Base-by-base conservation (phyloP, 1,140 invertebrate genomes). In the Nephila pilipes region DNA sequence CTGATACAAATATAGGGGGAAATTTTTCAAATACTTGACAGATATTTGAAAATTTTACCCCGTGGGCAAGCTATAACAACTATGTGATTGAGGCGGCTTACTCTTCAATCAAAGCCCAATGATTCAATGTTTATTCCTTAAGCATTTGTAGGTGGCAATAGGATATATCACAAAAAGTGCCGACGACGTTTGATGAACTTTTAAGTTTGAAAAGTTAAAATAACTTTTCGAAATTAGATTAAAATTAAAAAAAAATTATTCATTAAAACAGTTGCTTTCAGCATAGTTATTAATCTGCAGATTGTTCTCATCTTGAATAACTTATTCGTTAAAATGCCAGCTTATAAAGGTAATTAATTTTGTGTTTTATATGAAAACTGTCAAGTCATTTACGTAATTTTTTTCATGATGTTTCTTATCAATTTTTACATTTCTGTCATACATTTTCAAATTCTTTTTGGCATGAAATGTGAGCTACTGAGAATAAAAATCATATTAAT, bases 281-380 rank as follows among this genome's bases (percentile, higher is more conserved):
- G 12, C 46, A 10, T 81, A 22, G 18, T 5, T n/a, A n/a, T n/a
- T n/a, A n/a, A n/a, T n/a, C 79, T n/a, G 38, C 38, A 81, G n/a
- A n/a, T 81, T 81, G 20, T 2, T 54, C 36, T 8, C n/a, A 16
- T 81, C 8, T 14, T 12, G 6, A 65, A 65, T 65, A 29, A 29
- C 25, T 12, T 29, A 65, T 6, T 25, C 0, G 63, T 25, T 22
- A 83, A 83, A 60, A 87, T 87, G 85, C 85, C 85, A 36, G n/a
- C 55, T 36, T 87, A 60, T 36, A 87, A 87, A 87, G 85, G 85
- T 87, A 87, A 87, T 87, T 83, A 25, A 75, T 75, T 55, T 83
- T 29, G 3, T 63, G 29, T 25, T 54, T 36, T 60, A 12, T 46
- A 46, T 60, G 14, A 60, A 87, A 87, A 87, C 20, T 87, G 85